A percentile compares a stretch with the other conserved stretches of the same genome.
phyloP scores from a whole-genome alignment of 2,113 vertebrate genomes.

The Corythaeola cristata region DNA sequence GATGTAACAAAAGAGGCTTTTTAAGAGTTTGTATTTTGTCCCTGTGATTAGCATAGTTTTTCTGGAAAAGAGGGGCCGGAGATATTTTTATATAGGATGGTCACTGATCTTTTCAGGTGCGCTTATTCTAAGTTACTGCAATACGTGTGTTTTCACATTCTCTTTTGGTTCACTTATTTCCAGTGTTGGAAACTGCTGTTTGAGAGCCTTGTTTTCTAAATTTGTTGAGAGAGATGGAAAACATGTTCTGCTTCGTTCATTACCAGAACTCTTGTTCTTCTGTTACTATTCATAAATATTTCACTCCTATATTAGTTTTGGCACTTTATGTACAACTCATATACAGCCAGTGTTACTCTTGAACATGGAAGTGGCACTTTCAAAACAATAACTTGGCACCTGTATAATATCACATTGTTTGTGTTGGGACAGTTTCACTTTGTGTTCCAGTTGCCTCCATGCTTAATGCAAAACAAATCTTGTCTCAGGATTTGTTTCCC shows the following conservation, averaged over 20 bases:
- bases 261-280: not conserved
- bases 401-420: not conserved
- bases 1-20: not conserved
- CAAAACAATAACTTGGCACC: slow-evolving; percentile 10
- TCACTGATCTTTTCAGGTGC: not conserved
- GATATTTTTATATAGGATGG: not conserved
- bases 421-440: slow-evolving; percentile 29
- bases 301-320: slow-evolving; percentile 11
- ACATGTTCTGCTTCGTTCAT: not conserved
- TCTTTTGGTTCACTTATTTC: not conserved
- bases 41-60: not conserved
- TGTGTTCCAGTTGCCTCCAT: not conserved
- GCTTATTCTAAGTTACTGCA: not conserved
- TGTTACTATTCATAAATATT: slow-evolving; percentile 29
- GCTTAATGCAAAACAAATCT: slow-evolving; percentile 49
- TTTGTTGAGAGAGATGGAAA: not conserved
- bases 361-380: slow-evolving; percentile 1
- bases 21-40: not conserved
- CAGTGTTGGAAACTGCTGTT: not conserved
- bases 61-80: not conserved
- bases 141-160: not conserved
- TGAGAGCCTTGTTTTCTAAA: not conserved
- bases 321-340: not conserved
- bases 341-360: not conserved
- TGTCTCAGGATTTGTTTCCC: slow-evolving; percentile 51